Base-by-base conservation (phyloP, 2,797 vertebrate species). In the Thalassophryne amazonica region DNA sequence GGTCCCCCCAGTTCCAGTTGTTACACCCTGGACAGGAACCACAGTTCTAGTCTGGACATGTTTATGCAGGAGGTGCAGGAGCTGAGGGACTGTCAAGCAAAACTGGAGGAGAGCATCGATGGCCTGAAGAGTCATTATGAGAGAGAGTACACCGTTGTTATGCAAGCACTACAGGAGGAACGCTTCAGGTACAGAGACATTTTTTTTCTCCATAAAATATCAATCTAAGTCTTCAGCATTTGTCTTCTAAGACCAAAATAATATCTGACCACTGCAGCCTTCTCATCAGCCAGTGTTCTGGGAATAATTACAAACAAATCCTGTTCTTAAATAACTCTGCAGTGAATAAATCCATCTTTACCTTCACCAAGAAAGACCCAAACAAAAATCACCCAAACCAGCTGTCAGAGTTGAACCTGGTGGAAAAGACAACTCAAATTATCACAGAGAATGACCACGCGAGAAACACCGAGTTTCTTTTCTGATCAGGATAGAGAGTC, bases 81-180 rank as follows among this genome's bases (percentile, higher is more conserved):
- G 54, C 90, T 98, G 66, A 91, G 94, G 74, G 95, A 97, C 37
- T 87, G 89, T 17, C 97, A 99, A 75, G 74, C 86, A 3, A 85
- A 91, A 47, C 85, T 99, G 18, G 95, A 98, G 67, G 95, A 98
- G 66, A 92, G 88, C 2, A 89, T 98, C 55, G 93, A 97, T 24
- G 86, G 87, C 25, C 81, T 98, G 67, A 98, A 95, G 84, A 90
- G 81, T 62, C 93, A 93, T 70, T 97, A 94, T 75, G 93, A 96
- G 87, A 92, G 92, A 63, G 96, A 98, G 82, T 98, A 95, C 81
- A 88, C 93, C 0, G 78, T 96, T 42, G 89, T 96, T 53, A 93
- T 96, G 91, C 93, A 96, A 81, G 89, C 94, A 3, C 83, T 98
- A 52, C 97, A 98, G 73, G 97, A 99, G 78, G 97, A 99, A 37